Evolutionary conservation across 2,113 vertebrate species (phyloP).

Genomic region (Diphyllodes magnificus): DNA sequence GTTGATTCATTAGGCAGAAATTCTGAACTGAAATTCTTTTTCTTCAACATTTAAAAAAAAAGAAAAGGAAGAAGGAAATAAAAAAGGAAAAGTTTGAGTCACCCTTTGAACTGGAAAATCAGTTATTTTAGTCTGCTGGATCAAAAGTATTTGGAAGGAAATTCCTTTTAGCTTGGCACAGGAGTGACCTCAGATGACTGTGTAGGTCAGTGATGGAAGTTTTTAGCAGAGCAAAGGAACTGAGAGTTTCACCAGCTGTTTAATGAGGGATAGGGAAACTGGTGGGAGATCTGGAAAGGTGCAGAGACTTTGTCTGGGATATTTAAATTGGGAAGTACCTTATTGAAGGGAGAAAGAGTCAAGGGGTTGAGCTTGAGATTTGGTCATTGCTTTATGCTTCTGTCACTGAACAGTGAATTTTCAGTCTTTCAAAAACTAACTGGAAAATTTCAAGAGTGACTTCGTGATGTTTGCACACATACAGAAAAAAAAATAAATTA

Average conservation of each 20-base stretch:
- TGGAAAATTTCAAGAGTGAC: neutral
- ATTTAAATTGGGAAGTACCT: neutral
- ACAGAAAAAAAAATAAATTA: neutral
- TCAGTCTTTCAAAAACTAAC: neutral
- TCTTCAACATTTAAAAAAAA: neutral
- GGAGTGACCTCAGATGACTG: neutral
- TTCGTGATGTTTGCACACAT: neutral
- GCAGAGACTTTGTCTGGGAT: neutral
- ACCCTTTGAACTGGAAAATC: neutral
- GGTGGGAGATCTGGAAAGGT: neutral
- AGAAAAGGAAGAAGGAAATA: neutral
- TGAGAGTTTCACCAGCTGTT: neutral
- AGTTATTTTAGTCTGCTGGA: neutral
- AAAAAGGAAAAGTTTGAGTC: neutral
- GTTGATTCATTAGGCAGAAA: neutral
- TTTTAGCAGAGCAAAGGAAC: neutral
- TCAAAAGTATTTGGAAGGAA: neutral
- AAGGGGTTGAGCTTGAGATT: neutral
- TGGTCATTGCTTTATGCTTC: neutral
- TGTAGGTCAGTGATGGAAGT: neutral
- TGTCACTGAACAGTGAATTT: neutral
- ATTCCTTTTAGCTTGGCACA: neutral
- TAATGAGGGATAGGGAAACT: neutral
- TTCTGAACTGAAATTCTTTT: neutral
- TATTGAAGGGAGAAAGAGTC: neutral